Evolutionary conservation across 2,797 vertebrate genomes (phyloP).

Genomic region (Halcyon chelicuti): DNA sequence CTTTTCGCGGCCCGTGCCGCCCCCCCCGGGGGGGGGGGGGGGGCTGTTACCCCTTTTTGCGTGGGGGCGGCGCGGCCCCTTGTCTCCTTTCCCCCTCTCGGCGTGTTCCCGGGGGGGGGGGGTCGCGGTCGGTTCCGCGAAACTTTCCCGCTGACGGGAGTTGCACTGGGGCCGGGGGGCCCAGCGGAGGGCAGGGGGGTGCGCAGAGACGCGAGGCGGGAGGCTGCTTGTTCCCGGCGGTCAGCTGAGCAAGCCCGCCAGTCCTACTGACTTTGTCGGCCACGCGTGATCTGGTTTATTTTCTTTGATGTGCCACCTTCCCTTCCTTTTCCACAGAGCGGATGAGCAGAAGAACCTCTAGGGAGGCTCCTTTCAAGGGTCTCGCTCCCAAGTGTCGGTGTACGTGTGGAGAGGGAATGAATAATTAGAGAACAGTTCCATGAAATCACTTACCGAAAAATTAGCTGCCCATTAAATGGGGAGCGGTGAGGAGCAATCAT

Average conservation of each 20-base stretch:
- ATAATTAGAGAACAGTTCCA: constrained; percentile 58
- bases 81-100: neutral
- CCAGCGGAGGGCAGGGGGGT: neutral
- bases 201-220: neutral
- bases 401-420: constrained; percentile 9
- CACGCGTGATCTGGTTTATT: neutral
- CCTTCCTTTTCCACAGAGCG: neutral
- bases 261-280: neutral
- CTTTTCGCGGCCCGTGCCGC: no score
- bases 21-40: no score
- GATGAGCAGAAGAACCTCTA: neutral
- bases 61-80: neutral
- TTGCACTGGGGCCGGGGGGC: neutral
- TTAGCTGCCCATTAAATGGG: constrained; percentile 72
- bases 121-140: neutral
- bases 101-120: neutral
- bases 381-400: neutral
- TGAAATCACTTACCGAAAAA: constrained; percentile 75
- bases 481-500: constrained; percentile 19
- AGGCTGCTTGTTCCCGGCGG: neutral
- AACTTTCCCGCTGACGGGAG: neutral
- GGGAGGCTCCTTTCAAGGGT: neutral
- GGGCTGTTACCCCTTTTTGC: neutral
- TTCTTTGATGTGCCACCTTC: neutral
- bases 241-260: neutral